Percentiles rank a stretch among this genome's conserved stretches.
These are phyloP conservation scores for Iphiclides podalirius DNA, from an alignment of 2,888 invertebrate species.

Conservation along the genomic window DNA sequence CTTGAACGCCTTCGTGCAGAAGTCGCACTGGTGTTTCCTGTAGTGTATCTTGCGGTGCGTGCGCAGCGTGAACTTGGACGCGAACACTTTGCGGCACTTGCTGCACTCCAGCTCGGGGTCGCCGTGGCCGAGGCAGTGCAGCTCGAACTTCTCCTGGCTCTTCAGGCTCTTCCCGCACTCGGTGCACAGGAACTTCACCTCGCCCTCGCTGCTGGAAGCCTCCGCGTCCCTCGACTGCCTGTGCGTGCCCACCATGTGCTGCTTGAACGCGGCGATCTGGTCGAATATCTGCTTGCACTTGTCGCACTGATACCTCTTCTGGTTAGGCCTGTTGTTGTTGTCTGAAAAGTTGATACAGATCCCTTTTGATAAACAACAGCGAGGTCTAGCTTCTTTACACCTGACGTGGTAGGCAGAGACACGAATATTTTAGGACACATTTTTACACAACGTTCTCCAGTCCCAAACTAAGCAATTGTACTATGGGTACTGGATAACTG, in stretches of 20 bases:
- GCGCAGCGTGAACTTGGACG: slow-evolving; percentile 64
- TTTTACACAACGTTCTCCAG: no score
- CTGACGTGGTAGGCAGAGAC: no score
- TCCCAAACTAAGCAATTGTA: no score
- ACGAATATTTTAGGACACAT: no score
- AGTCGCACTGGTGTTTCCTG: slow-evolving; percentile 49
- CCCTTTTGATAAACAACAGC: not conserved
- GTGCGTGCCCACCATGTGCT: slow-evolving; percentile 55
- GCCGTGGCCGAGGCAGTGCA: slow-evolving; percentile 63
- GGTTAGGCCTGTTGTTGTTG: slow-evolving; percentile 31
- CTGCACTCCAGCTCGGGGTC: slow-evolving; percentile 68
- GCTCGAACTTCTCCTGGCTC: slow-evolving; percentile 54
- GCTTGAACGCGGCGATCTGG: slow-evolving; percentile 52
- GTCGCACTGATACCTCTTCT: slow-evolving; percentile 65
- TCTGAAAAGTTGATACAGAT: not conserved
- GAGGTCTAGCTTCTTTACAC: no score
- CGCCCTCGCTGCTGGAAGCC: slow-evolving; percentile 27
- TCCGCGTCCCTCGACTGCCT: slow-evolving; percentile 28
- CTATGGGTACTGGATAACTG: no score
- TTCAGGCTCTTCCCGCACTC: slow-evolving; percentile 64
- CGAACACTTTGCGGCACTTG: slow-evolving; percentile 69
- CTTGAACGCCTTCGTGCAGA: slow-evolving; percentile 51
- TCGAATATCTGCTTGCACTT: slow-evolving; percentile 67
- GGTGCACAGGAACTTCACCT: slow-evolving; percentile 49
- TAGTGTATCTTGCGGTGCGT: slow-evolving; percentile 63